Evolutionary conservation across 2,888 invertebrate genomes (phyloP).

Genomic region (Hetaerina titia): DNA sequence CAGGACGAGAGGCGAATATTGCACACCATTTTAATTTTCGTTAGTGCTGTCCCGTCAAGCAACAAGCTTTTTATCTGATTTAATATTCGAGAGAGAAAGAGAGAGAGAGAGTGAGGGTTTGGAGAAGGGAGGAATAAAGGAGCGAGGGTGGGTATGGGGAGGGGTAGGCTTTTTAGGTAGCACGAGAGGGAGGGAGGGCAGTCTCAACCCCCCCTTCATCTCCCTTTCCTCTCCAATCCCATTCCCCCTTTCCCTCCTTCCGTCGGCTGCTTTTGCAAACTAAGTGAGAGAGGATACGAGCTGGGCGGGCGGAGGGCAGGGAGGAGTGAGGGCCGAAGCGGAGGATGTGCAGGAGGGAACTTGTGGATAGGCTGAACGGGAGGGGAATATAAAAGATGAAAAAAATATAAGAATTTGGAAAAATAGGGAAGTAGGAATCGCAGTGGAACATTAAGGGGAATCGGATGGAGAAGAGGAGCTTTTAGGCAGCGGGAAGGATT

Average conservation of each 20-base stretch:
- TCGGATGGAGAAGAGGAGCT: neutral
- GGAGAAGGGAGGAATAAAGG: neutral
- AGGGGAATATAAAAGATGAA: conserved; percentile 8
- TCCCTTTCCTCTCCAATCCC: neutral
- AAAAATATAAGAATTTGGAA: neutral
- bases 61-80: conserved; percentile 67
- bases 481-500: neutral
- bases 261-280: neutral
- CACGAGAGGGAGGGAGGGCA: neutral
- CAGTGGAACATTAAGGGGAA: conserved; percentile 31
- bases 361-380: neutral
- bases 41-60: conserved; percentile 67
- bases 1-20: conserved; percentile 60
- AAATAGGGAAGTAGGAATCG: conserved; percentile 34
- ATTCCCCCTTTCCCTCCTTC: neutral
- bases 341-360: conserved; percentile 5
- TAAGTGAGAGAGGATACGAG: neutral
- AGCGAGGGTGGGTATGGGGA: neutral
- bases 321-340: neutral
- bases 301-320: neutral
- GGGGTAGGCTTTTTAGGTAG: neutral
- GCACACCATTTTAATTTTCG: conserved; percentile 66
- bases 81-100: conserved; percentile 55
- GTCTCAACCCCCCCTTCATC: neutral
- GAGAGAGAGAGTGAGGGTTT: neutral